Evolutionary conservation across 2,888 invertebrate genomes (phyloP), one percentile per base, ranked within the genome.

Genomic region (Malacosoma neustria): DNA sequence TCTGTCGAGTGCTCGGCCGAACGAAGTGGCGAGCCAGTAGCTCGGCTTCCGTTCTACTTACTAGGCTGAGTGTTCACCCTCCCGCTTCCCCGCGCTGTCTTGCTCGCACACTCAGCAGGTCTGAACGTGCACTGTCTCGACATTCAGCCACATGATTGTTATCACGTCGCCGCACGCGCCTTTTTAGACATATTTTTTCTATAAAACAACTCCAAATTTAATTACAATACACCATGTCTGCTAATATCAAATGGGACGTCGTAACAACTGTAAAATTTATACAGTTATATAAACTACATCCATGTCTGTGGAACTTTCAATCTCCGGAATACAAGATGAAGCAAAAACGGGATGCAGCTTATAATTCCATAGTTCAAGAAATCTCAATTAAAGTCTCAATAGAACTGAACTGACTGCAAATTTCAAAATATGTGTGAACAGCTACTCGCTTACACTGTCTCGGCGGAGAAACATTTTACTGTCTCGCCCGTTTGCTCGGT

Each of bases 321-420:
- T 41, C 38, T 14, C 29, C 38, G 12, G 40, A 42, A 33, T 43
- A 46, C 36, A 39, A 38, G 34, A 38, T 32, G 30, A 42, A 42
- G 32, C 38, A 40, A 38, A 41, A 42, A 39, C 40, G 39, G 13
- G 38, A 38, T 44, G 38, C 42, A 38, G 39, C 36, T 29, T 32
- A 37, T 32, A 36, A 32, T 34, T 31, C 34, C 29, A 40, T 36
- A 29, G 34, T 29, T 14, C 13, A 42, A 4, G 37, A 36, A 39
- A 45, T 32, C 36, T 29, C 3, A 34, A 34, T 35, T 30, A 11
- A 30, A 39, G 33, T 36, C 36, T 36, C 22, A 37, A 38, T 38
- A 32, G 13, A 35, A 45, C 40, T 45, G 40, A 43, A 45, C 39
- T 41, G 40, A 45, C 42, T 39, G 38, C 42, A 35, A 13, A 39